These are phyloP conservation scores for Porites evermanni DNA, from an alignment of 92 coral and sea anemone genomes.

Conservation along the genomic window DNA sequence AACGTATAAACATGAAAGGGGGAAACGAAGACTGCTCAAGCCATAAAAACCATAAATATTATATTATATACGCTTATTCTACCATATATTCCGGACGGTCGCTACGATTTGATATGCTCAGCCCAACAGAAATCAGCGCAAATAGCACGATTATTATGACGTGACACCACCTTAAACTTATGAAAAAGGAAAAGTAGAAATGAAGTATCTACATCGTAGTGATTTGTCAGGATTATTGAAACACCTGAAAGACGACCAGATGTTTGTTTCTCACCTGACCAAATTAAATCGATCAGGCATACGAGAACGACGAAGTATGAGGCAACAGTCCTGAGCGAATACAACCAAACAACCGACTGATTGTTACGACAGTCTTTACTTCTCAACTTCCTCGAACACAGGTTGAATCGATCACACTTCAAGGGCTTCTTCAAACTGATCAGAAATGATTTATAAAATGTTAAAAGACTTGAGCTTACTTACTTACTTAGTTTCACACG, in stretches of 20 bases:
- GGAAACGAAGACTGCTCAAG: background rate
- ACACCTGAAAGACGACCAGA: too few relatives aligned
- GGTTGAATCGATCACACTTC: background rate
- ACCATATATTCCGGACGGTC: too few relatives aligned
- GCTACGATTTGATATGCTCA: too few relatives aligned
- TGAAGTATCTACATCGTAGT: too few relatives aligned
- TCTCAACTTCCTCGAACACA: background rate
- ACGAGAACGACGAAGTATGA: background rate
- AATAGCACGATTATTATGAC: too few relatives aligned
- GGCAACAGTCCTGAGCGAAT: background rate
- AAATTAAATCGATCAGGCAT: background rate
- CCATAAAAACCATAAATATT: too few relatives aligned
- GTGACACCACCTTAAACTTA: too few relatives aligned
- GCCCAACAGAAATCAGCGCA: too few relatives aligned
- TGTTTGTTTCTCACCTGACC: background rate
- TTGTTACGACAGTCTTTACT: background rate
- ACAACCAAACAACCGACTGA: background rate
- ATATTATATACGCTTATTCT: too few relatives aligned
- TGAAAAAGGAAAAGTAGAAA: too few relatives aligned
- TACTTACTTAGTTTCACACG: background rate
- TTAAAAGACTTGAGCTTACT: background rate
- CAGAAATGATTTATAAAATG: background rate
- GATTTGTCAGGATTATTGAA: too few relatives aligned
- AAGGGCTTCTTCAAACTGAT: background rate
- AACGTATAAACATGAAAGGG: background rate